A percentile compares a stretch with the other conserved stretches of the same genome.
Conservation (phyloP, 64 coral and sea anemone genomes). For the Platygyra sinensis region DNA sequence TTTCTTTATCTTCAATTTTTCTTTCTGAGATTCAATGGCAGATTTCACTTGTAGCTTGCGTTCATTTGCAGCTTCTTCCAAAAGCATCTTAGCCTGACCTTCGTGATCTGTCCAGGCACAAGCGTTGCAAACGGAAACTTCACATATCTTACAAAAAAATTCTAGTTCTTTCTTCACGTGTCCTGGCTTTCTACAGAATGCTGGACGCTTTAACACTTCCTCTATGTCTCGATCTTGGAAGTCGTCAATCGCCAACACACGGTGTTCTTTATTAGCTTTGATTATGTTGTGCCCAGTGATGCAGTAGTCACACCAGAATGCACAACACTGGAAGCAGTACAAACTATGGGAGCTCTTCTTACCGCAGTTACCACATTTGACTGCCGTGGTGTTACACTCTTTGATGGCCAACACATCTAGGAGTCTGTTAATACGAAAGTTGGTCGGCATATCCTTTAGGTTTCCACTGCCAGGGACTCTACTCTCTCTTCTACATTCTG, state of each 20-base stretch:
- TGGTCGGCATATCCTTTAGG: background rate
- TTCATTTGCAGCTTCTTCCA: too few relatives aligned
- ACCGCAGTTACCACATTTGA: conserved; percentile 5
- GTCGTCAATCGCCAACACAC: background rate
- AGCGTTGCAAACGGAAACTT: background rate
- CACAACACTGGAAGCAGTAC: background rate
- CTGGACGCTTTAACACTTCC: background rate
- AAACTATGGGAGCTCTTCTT: background rate
- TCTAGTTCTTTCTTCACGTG: conserved; percentile 1
- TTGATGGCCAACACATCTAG: background rate
- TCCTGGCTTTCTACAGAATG: background rate
- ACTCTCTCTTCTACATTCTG: background rate
- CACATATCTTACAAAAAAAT: background rate
- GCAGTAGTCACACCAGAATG: background rate
- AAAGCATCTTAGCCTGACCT: too few relatives aligned
- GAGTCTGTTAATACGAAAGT: conserved; percentile 7
- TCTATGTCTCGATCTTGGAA: background rate
- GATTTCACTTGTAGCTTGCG: background rate
- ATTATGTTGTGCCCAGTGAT: background rate
- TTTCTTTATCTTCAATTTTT: background rate
- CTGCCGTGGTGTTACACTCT: background rate
- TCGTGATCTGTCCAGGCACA: background rate
- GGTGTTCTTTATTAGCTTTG: background rate
- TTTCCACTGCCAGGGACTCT: background rate
- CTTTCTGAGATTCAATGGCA: background rate